Evolutionary conservation across 2,797 vertebrate genomes (phyloP).

Genomic region (Periophthalmus magnuspinnatus): DNA sequence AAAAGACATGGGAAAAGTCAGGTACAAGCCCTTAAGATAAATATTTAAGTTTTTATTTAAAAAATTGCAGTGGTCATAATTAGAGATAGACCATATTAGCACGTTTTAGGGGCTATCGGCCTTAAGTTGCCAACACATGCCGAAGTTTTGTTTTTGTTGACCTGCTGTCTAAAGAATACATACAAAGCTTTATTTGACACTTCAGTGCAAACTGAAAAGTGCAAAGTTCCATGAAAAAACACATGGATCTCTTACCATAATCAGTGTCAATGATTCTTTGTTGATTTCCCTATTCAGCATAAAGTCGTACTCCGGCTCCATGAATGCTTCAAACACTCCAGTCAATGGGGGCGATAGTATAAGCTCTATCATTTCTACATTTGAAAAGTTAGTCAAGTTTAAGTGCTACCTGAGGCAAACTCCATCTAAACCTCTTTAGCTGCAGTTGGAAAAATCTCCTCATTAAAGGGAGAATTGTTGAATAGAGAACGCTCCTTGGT

Average conservation of each 20-base stretch:
- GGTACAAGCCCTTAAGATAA: too few species aligned
- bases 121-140: too few species aligned
- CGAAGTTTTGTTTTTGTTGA: too few species aligned
- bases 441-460: conserved; percentile 27
- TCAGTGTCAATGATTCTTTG: background rate
- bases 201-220: too few species aligned
- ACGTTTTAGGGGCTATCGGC: too few species aligned
- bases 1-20: too few species aligned
- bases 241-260: background rate
- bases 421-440: conserved; percentile 36
- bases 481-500: background rate
- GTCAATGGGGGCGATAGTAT: background rate
- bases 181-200: too few species aligned
- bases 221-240: too few species aligned
- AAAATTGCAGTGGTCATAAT: too few species aligned
- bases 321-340: background rate
- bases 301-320: background rate
- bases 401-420: conserved; percentile 42
- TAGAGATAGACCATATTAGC: too few species aligned
- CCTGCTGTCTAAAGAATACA: too few species aligned
- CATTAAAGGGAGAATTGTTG: conserved; percentile 36
- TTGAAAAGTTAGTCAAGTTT: conserved; percentile 37
- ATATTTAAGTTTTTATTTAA: too few species aligned
- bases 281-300: background rate
- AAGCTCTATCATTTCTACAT: background rate